Conservation (phyloP, 2,888 invertebrate species). For the Hirtodrosophila histrioides region DNA sequence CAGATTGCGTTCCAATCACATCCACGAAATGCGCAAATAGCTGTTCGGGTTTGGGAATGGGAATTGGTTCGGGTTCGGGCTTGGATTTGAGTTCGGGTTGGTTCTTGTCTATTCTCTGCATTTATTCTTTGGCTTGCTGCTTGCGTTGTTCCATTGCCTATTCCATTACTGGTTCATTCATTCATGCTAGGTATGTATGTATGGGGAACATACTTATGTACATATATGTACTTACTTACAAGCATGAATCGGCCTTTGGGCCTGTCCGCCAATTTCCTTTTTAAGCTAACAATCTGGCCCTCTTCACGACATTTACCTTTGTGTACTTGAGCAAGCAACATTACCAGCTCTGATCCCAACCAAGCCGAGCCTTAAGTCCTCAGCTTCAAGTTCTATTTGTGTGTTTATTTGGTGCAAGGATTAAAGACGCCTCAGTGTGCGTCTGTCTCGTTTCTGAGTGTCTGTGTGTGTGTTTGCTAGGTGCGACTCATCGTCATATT, state of each 20-base stretch:
- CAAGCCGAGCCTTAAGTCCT: conserved; percentile 6
- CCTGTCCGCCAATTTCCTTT: conserved; percentile 76
- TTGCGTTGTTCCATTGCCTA: conserved; percentile 20
- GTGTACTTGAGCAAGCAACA: conserved; percentile 82
- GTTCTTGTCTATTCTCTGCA: conserved; percentile 42
- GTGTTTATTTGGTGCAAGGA: conserved; percentile 58
- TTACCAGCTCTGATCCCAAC: conserved; percentile 12
- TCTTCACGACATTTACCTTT: conserved; percentile 81
- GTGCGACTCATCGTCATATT: conserved; percentile 46
- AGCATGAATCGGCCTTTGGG: conserved; percentile 37
- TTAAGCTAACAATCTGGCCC: conserved; percentile 80
- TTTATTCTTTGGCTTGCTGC: conserved; percentile 38
- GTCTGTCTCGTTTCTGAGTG: conserved; percentile 22
- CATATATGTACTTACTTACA: not conserved
- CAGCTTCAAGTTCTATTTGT: conserved; percentile 37
- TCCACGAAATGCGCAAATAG: conserved; percentile 69
- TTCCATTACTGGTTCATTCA: conserved; percentile 36
- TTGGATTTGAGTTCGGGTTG: conserved; percentile 27
- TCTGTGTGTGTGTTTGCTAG: conserved; percentile 21
- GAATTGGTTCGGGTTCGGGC: conserved; percentile 21
- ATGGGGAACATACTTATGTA: not conserved
- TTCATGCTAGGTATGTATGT: conserved; percentile 34
- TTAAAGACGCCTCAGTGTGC: conserved; percentile 49
- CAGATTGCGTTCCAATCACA: conserved; percentile 57
- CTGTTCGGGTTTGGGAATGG: conserved; percentile 33